Base-by-base conservation (phyloP, 2,113 vertebrate genomes). In the Oreocharis arfaki region DNA sequence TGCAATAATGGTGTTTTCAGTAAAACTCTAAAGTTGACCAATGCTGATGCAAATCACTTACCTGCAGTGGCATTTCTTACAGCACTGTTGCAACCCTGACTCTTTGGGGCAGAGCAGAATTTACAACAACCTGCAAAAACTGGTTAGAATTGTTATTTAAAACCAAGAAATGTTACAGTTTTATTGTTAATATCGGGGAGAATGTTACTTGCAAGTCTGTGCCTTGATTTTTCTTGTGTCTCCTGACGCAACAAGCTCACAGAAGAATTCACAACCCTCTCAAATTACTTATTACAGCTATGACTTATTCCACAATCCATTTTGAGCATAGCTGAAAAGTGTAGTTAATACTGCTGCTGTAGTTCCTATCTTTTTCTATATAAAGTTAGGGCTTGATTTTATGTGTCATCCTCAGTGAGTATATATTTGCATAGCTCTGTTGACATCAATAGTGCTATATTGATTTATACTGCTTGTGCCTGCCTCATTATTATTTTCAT, bases 381-480 rank as follows among this genome's bases (percentile, higher is more conserved):
- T 84, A 81, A 95, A 96, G 90, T 93, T 92, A 97, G 69, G 60
- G 65, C 80, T 94, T 94, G 90, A 78, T 95, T 95, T 93, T 94
- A 88, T 86, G 87, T 95, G 90, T 81, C 90, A 89, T 75, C 86
- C 93, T 84, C 83, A 86, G 76, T 37, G 47, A 77, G 76, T 60
- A 49, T 84, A 16, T 78, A 92, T 96, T 96, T 96, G 93, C 96
- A 96, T 96, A 89, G 76, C 73, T 90, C 81, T 78, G 85, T 71
- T 94, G 92, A 82, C 88, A 89, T 92, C 88, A 94, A 13, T 61
- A 87, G 65, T 60, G 60, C 53, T 93, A 39, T 89, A 95, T 89
- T 94, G 92, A 96, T 96, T 96, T 93, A 82, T 94, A 50, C 26
- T 26, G 57, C 88, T 87, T 82, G 26, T 86, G 53, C 57, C 83